Evolutionary conservation across 2,888 invertebrate genomes (phyloP).

Genomic region (Clivina fossor): DNA sequence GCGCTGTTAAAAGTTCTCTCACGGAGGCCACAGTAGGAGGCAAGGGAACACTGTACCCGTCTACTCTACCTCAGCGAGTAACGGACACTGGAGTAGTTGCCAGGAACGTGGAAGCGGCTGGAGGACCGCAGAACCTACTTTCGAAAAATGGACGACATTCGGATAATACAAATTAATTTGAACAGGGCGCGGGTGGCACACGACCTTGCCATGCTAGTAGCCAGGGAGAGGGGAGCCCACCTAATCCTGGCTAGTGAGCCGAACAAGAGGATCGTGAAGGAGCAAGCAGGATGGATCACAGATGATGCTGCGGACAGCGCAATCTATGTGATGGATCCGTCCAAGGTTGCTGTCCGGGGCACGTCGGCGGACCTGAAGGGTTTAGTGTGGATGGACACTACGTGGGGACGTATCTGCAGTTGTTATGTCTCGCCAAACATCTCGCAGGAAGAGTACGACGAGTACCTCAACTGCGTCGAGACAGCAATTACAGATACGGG

Average conservation of each 20-base stretch:
- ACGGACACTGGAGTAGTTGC: no score
- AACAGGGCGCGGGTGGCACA: constrained; percentile 1
- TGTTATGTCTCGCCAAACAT: background rate
- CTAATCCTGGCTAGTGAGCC: background rate
- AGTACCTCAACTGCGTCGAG: background rate
- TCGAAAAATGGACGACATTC: no score
- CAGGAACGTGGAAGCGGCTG: no score
- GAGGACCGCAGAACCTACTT: no score
- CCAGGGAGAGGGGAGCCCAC: background rate
- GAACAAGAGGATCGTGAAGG: background rate
- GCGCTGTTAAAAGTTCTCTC: no score
- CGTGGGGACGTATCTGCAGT: background rate
- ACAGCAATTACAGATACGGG: background rate
- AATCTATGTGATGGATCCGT: background rate
- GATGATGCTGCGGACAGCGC: background rate
- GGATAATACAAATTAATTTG: background rate
- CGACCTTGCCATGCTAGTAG: background rate
- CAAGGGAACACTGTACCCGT: no score
- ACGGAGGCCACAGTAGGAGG: no score
- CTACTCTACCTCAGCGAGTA: no score
- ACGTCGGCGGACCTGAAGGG: background rate
- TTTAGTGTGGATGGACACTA: background rate
- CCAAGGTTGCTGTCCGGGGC: background rate
- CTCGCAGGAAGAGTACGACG: background rate
- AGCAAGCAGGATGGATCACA: background rate